Base-by-base conservation (phyloP, 37 sponge, comb jelly and placozoan genomes). In the Crambe crambe region DNA sequence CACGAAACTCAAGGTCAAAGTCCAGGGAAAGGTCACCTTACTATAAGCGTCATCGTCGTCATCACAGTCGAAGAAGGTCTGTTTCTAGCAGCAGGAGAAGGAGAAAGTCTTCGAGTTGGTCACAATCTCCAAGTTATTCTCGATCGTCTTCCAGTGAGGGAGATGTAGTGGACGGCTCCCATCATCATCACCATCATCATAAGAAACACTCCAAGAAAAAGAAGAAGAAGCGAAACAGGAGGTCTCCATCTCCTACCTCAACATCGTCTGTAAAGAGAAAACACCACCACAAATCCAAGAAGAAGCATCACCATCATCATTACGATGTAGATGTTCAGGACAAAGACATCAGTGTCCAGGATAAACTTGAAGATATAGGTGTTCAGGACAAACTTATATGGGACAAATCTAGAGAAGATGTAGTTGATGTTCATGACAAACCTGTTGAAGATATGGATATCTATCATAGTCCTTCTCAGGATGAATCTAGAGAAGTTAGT, bases 291-390 rank as follows among this genome's bases (percentile, higher is more conserved):
- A 81, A 68, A 36, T 58, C 57, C 12, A 67, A 70, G 71, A 68
- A 56, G 56, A 81, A 81, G 39, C 72, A 81, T 39, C 47, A 17
- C n/a, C 66, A 72, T 26, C 47, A 51, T 42, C 54, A 38, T 3
- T 35, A 65, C 35, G 1, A 31, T 60, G 5, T 22, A 31, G 34
- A n/a, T 9, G 61, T 26, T 25, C 61, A 60, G 61, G 61, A 60
- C 61, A 60, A 60, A 22, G 5, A 25, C 25, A 60, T 9, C 5
- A 25, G 4, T 18, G 17, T 65, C 17, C 32, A 65, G 31, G 66
- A 65, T 34, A 18, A 29, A 65, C 35, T 34, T 6, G 34, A n/a
- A n/a, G n/a, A n/a, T n/a, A n/a, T 31, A 2, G 35, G 31, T 3
- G 66, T 30, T 60, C 61, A 60, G 61, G 61, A 60, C 61, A 60